phyloP scores from a whole-genome alignment of 2,888 invertebrate species.

The Tachina grossa region DNA sequence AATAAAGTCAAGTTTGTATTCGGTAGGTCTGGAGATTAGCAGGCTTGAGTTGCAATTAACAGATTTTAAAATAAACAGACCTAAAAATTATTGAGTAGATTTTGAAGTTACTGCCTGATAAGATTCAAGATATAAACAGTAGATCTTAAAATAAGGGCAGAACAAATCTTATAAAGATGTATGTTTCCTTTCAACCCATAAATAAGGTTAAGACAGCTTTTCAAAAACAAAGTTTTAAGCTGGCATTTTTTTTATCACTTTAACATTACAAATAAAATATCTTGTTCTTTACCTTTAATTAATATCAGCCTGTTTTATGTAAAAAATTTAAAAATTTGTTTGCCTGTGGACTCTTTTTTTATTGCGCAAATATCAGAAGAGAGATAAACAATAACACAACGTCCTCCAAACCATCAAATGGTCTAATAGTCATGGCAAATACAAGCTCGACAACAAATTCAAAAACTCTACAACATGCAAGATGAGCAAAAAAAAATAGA shows the following conservation, averaged over 20 bases:
- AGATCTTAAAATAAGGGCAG: no score
- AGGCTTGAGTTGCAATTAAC: no score
- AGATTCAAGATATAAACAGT: no score
- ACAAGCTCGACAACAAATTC: slow-evolving; percentile 24
- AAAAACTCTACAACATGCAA: neutral
- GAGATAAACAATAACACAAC: neutral
- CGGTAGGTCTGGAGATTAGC: no score
- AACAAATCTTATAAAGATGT: no score
- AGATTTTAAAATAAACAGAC: no score
- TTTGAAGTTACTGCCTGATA: no score
- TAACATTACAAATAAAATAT: neutral
- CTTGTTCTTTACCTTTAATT: slow-evolving; percentile 28
- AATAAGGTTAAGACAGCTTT: neutral
- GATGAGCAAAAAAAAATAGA: slow-evolving; percentile 30
- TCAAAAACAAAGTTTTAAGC: neutral
- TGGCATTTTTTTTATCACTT: neutral
- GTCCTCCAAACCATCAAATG: slow-evolving; percentile 53
- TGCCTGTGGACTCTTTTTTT: slow-evolving; percentile 28
- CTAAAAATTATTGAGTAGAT: no score
- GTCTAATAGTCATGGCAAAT: slow-evolving; percentile 53
- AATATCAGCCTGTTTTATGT: slow-evolving; percentile 1
- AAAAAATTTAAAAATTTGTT: neutral
- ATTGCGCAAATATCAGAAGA: slow-evolving; percentile 39
- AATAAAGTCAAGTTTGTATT: no score
- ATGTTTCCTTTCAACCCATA: no score